phyloP scores from a whole-genome alignment of 2,888 invertebrate species.

The Perizoma affinitatum region DNA sequence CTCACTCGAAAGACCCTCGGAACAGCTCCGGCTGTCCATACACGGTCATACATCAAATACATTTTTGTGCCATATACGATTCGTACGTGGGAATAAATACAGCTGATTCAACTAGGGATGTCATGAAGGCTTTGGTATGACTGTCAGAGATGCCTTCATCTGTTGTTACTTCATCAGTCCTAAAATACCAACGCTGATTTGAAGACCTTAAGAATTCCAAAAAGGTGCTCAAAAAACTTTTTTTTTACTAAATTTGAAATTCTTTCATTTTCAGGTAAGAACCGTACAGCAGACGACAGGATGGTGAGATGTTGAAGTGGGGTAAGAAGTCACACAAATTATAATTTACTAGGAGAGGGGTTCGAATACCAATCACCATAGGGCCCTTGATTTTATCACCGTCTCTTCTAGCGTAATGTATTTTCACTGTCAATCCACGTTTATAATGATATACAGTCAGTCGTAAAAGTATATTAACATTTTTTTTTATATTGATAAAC shows the following conservation, averaged over 20 bases:
- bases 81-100: constrained; percentile 57
- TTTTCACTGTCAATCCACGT: too few relatives aligned
- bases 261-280: constrained; percentile 20
- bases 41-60: constrained; percentile 59
- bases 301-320: background rate
- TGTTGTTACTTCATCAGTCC: too few relatives aligned
- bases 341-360: background rate
- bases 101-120: constrained; percentile 31
- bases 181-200: too few relatives aligned
- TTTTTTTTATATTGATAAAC: too few relatives aligned
- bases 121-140: background rate
- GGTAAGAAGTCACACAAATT: background rate
- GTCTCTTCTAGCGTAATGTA: too few relatives aligned
- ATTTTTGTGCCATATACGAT: constrained; percentile 69
- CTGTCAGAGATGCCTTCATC: too few relatives aligned
- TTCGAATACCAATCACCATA: too few relatives aligned
- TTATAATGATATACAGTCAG: too few relatives aligned
- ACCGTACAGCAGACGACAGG: background rate
- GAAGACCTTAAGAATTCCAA: too few relatives aligned
- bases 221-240: too few relatives aligned
- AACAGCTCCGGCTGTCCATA: constrained; percentile 51
- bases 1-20: constrained; percentile 53
- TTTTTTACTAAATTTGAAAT: background rate
- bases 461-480: too few relatives aligned
- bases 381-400: too few relatives aligned